A percentile compares a stretch with the other conserved stretches of the same genome.
Evolutionary conservation across 2,797 vertebrate species (phyloP).

Genomic region (Coilia nasus): DNA sequence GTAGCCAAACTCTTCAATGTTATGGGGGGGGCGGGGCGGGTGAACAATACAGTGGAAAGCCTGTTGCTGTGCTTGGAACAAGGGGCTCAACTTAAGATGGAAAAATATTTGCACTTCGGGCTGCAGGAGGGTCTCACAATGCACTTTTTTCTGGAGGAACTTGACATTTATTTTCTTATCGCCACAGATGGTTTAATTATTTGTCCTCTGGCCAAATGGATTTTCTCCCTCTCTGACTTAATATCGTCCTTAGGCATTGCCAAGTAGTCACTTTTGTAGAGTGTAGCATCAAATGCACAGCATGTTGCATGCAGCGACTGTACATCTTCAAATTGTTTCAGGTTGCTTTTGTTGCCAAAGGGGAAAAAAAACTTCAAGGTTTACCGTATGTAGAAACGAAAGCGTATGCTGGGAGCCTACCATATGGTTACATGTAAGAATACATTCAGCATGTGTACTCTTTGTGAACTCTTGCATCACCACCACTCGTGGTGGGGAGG

Average conservation of each 20-base stretch:
- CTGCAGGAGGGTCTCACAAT: background rate
- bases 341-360: background rate
- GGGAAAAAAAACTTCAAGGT: background rate
- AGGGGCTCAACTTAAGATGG: constrained; percentile 37
- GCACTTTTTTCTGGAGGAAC: background rate
- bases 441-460: constrained; percentile 8
- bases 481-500: background rate
- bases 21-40: background rate
- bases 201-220: background rate
- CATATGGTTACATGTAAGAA: background rate
- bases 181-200: constrained; percentile 19
- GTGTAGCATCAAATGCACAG: background rate
- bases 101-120: constrained; percentile 27
- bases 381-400: background rate
- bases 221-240: background rate
- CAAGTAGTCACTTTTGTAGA: background rate
- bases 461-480: constrained; percentile 22
- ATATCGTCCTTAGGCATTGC: background rate
- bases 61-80: constrained; percentile 30
- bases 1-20: constrained; percentile 46
- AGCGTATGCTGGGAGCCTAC: constrained; percentile 15
- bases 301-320: background rate
- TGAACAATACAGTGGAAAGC: constrained; percentile 65
- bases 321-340: constrained; percentile 6
- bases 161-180: constrained; percentile 23